Percentiles rank a stretch among this genome's conserved stretches.
phyloP scores from a whole-genome alignment of 1,140 invertebrate species.

The Drosophila sproati region DNA sequence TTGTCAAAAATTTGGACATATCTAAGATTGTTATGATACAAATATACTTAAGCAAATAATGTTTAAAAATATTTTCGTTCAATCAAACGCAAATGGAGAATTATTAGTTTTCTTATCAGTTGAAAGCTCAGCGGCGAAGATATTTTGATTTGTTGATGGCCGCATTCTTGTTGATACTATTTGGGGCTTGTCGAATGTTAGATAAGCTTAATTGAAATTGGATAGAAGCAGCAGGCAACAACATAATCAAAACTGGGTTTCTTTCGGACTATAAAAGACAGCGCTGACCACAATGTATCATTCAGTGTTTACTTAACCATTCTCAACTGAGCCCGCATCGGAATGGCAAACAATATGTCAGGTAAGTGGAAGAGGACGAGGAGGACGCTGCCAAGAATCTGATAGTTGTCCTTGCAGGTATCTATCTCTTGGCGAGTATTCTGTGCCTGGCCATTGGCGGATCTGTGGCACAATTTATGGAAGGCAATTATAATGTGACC shows the following conservation, averaged over 20 bases:
- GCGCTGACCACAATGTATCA: not conserved
- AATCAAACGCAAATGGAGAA: too few relatives aligned
- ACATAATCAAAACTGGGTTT: conserved; percentile 38
- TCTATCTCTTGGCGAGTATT: conserved; percentile 45
- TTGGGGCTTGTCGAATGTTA: not conserved
- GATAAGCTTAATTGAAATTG: conserved; percentile 65
- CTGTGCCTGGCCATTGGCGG: conserved; percentile 46
- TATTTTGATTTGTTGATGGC: not conserved
- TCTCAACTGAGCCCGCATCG: not conserved
- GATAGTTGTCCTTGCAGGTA: conserved; percentile 25
- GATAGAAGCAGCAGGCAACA: conserved; percentile 26
- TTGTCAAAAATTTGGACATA: too few relatives aligned
- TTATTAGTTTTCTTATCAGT: not conserved
- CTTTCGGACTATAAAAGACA: conserved; percentile 35
- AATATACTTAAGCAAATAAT: too few relatives aligned
- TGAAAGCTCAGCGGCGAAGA: not conserved
- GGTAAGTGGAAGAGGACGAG: conserved; percentile 32
- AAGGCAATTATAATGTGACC: conserved; percentile 69
- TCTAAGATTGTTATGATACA: too few relatives aligned
- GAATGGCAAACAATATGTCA: conserved; percentile 38
- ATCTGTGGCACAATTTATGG: conserved; percentile 38
- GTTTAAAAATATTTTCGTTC: too few relatives aligned
- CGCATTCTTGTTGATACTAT: not conserved
- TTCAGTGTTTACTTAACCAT: conserved; percentile 20
- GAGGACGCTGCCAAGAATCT: not conserved